These are phyloP conservation scores for Bombus fervidus DNA, from an alignment of 1,140 invertebrate species.

Conservation along the genomic window DNA sequence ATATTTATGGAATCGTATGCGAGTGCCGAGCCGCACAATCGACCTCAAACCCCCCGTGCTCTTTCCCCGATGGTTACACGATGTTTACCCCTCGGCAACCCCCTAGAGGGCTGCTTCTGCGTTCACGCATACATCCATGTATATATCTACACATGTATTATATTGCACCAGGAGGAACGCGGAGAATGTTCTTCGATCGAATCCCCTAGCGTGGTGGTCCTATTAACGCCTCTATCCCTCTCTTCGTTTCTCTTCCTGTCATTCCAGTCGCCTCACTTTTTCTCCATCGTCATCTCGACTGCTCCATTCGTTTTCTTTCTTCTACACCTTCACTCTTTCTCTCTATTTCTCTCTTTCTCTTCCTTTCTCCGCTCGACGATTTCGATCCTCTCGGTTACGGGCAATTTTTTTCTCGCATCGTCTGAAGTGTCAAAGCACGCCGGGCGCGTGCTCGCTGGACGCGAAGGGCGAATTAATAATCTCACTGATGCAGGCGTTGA, in stretches of 20 bases:
- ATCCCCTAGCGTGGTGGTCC: slow-evolving; percentile 36
- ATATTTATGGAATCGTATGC: slow-evolving; percentile 80
- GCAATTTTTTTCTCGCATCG: slow-evolving; percentile 13
- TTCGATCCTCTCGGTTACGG: slow-evolving; percentile 16
- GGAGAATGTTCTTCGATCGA: slow-evolving; percentile 32
- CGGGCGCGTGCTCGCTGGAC: slow-evolving; percentile 5
- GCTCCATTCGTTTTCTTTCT: neutral
- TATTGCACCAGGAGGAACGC: slow-evolving; percentile 36
- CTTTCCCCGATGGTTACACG: slow-evolving; percentile 76
- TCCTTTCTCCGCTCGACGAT: neutral
- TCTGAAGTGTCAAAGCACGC: slow-evolving; percentile 23
- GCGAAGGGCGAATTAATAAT: slow-evolving; percentile 48
- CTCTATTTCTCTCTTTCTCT: neutral
- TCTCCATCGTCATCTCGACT: slow-evolving; percentile 12
- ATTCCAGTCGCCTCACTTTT: neutral
- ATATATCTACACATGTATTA: slow-evolving; percentile 11
- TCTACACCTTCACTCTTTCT: neutral
- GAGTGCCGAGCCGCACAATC: slow-evolving; percentile 50
- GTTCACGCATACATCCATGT: slow-evolving; percentile 17
- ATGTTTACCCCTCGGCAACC: slow-evolving; percentile 75
- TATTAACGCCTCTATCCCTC: slow-evolving; percentile 29
- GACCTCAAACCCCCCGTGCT: slow-evolving; percentile 53
- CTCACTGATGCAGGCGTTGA: slow-evolving; percentile 17
- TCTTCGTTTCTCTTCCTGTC: neutral
- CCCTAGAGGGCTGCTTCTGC: slow-evolving; percentile 27